Base-by-base conservation (phyloP, 2,888 invertebrate species). In the Amorpha juglandis region DNA sequence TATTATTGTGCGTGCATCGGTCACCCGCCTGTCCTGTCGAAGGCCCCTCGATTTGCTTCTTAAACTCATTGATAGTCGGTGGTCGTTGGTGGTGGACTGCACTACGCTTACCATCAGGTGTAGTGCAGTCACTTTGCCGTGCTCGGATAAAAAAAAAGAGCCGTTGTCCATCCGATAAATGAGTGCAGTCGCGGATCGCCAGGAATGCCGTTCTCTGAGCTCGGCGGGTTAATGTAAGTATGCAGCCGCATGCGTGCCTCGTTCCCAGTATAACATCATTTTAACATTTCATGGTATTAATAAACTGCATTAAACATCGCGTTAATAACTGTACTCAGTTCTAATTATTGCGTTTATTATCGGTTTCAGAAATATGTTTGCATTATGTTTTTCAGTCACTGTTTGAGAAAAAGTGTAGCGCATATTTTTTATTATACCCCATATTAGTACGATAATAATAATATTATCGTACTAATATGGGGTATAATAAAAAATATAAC, bases 161-260 rank as follows among this genome's bases (percentile, higher is more conserved):
- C 84, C 87, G 87, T 86, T 87, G 84, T 73, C 74, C 76, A 79
- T 80, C 77, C 75, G 78, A 78, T 75, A 77, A 78, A 80, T 78
- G 76, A 77, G 75, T 78, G 71, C 77, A 70, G 75, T 69, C 73
- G 74, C 69, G 82, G 82, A 79, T 78, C 78, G 86, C 75, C 69
- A 72, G 89, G 91, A 92, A 91, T 92, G 90, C 84, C 69, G 91
- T 86, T 81, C 79, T 76, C 81, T 79, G 80, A 81, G 79, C 79
- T 76, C 81, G 80, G 80, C 81, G 79, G 82, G 81, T 79, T 76
- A 72, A 73, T 72, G 74, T 79, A 78, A 78, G 80, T 75, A 78
- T 75, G 81, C 79, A 81, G 81, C 83, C 79, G 84, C 81, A 78
- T 82, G 74, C 76, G 21, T 51, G 52, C 33, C 52, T 35, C 35